These are phyloP conservation scores for Drosophila carrolli DNA, from an alignment of 1,140 invertebrate genomes.

Conservation along the genomic window DNA sequence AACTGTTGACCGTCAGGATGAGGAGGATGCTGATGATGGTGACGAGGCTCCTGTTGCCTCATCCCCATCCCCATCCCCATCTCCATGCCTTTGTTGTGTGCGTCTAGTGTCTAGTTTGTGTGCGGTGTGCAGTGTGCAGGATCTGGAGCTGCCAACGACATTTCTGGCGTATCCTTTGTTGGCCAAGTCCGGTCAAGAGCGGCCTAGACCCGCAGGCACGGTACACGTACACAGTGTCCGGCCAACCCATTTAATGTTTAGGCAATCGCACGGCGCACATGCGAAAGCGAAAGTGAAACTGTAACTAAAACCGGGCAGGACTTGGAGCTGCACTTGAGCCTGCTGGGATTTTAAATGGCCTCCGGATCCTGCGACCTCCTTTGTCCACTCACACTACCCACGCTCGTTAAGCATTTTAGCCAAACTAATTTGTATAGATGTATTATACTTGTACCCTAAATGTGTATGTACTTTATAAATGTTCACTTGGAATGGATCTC, in stretches of 20 bases:
- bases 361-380: background rate
- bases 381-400: slow-evolving; percentile 8
- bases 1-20: slow-evolving; percentile 46
- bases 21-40: slow-evolving; percentile 13
- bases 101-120: slow-evolving; percentile 9
- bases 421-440: slow-evolving; percentile 26
- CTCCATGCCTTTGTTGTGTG: slow-evolving; percentile 34
- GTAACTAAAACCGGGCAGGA: slow-evolving; percentile 17
- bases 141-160: slow-evolving; percentile 39
- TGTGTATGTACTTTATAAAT: slow-evolving; percentile 36
- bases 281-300: slow-evolving; percentile 38
- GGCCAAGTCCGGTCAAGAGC: slow-evolving; percentile 14
- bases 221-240: slow-evolving; percentile 36
- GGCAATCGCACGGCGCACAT: slow-evolving; percentile 25
- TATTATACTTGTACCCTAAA: slow-evolving; percentile 29
- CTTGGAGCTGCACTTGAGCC: slow-evolving; percentile 37
- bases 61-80: background rate
- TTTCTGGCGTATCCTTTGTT: slow-evolving; percentile 52
- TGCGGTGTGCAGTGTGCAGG: slow-evolving; percentile 10
- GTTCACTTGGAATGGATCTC: slow-evolving; percentile 48
- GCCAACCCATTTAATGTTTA: slow-evolving; percentile 60
- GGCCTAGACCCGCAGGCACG: slow-evolving; percentile 41
- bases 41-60: slow-evolving; percentile 9
- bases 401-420: slow-evolving; percentile 11
- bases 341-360: slow-evolving; percentile 16